Conservation (phyloP, 2,113 vertebrate species). For the Anguilla japonica region DNA sequence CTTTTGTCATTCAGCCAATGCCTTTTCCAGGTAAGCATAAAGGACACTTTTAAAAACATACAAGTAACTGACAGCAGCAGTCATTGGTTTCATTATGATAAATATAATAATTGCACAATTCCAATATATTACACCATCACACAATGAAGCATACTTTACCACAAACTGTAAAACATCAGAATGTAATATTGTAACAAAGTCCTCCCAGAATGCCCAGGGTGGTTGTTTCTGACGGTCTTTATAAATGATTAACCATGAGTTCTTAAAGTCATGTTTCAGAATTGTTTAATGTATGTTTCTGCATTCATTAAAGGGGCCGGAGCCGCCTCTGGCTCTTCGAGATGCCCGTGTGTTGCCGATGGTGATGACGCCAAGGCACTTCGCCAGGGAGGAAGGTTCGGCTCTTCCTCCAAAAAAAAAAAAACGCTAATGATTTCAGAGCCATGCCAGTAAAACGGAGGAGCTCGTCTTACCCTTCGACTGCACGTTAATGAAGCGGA, state of each 20-base stretch:
- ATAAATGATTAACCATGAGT: background rate
- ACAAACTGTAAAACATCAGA: background rate
- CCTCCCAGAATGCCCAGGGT: background rate
- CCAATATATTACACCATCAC: no score
- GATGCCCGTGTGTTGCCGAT: background rate
- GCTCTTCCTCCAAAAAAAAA: constrained; percentile 35
- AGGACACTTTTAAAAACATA: background rate
- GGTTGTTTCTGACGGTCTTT: background rate
- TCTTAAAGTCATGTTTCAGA: background rate
- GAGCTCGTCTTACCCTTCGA: constrained; percentile 36
- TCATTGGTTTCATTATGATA: background rate
- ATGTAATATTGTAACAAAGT: background rate
- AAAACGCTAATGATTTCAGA: constrained; percentile 47
- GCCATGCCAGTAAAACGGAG: constrained; percentile 45
- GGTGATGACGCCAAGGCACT: background rate
- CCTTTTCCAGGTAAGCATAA: background rate
- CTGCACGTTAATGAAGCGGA: constrained; percentile 63
- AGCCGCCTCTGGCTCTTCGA: background rate
- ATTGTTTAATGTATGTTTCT: background rate
- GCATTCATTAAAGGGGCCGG: background rate
- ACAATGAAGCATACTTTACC: background rate
- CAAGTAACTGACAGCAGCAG: background rate
- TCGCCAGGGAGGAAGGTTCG: constrained; percentile 28
- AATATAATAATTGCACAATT: background rate
- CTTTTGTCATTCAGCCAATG: background rate